Base-by-base conservation (phyloP, 2,113 vertebrate genomes). In the Spermophilus dauricus region DNA sequence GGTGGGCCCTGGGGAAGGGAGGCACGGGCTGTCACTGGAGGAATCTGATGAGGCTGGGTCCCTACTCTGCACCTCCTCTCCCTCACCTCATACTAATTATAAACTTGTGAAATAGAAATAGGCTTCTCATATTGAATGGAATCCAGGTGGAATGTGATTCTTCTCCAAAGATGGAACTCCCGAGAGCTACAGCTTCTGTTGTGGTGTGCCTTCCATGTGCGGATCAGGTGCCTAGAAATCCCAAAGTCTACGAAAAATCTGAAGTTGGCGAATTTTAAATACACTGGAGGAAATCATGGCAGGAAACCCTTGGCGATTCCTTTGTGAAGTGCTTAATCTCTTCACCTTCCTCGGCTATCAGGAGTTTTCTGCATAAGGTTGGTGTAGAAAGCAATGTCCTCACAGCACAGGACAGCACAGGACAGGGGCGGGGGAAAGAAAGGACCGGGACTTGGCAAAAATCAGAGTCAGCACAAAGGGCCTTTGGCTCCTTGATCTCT, bases 11-110 rank as follows among this genome's bases (percentile, higher is more conserved):
- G 11, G 73, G 58, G 28, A 78, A 11, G 30, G 24, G 10, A 2
- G 1, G 4, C 65, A 0, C 1, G 26, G 8, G 34, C 12, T 4
- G 13, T 51, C 34, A 1, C 1, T 0, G 6, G 8, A 11, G 2
- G 34, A n/a, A 76, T 58, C 45, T 17, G 42, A 26, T 12, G 4
- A 10, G 20, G 11, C 4, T 75, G 0, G 1, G 11, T 51, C 48
- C 20, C 11, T 13, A 12, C 10, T 67, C 11, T 9, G 18, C 5
- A 22, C 26, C 34, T 45, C 10, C 12, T 11, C 48, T 51, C 48
- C 48, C 10, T 51, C 48, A 12, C 58, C 22, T 13, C 5, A 5
- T 45, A 12, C 39, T 58, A 30, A 18, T 24, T 13, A 32, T 3
- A 70, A 58, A 1, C n/a, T 26, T 56, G 24, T 51, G 56, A 37